Base-by-base conservation (phyloP, 2,888 invertebrate species). In the Caenorhabditis japonica region DNA sequence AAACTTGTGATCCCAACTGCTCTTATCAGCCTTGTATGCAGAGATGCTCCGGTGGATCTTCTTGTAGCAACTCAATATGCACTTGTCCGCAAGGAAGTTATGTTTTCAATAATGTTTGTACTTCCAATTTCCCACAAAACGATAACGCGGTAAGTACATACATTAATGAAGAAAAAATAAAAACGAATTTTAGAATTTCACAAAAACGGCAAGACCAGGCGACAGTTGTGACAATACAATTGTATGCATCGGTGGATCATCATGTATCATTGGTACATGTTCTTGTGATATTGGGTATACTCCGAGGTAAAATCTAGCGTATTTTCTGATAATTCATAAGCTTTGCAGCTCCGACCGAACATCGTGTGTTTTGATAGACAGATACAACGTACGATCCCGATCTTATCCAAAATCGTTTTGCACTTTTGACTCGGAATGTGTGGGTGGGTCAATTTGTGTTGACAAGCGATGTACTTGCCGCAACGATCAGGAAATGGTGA, bases 231-330 rank as follows among this genome's bases (percentile, higher is more conserved):
- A 86, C 47, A 71, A 76, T 15, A 72, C 71, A 15, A 77, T 80
- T 12, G 62, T 70, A 4, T 87, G 87, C 51, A 79, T 76, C 3
- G 87, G 87, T n/a, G 84, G 86, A 13, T 83, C 85, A 4, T 73
- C 77, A 0, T 87, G 87, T 60, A 39, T 83, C 3, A 71, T 85
- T 15, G 83, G 83, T 21, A 71, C 82, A 1, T 88, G 87, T 47
- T 49, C 68, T n/a, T 87, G 87, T 70, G 85, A 85, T 17, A 39
- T 69, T 19, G 85, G 84, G 17, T 85, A 82, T 53, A 59, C 75
- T 4, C 83, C 83, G 19, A 85, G 77, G 81, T 79, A 46, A n/a
- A n/a, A n/a, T n/a, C n/a, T n/a, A n/a, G n/a, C n/a, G n/a, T n/a
- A 19, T 19, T n/a, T 27, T 23, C 21, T 17, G 5, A 27, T 13